These are phyloP conservation scores for Drosophila setosimentum DNA, from an alignment of 2,888 invertebrate species.

Conservation along the genomic window DNA sequence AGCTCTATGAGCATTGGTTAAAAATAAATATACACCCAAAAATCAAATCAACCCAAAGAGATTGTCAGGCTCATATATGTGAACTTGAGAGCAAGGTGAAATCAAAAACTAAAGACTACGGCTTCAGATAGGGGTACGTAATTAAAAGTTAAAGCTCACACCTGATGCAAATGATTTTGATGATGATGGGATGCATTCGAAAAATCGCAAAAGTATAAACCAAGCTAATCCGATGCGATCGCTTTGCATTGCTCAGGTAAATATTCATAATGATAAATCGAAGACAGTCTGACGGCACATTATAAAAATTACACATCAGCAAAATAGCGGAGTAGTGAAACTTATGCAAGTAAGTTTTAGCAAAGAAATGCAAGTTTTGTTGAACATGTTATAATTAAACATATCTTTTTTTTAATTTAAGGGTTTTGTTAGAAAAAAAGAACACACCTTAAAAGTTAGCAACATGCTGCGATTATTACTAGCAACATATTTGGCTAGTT, in stretches of 20 bases:
- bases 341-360: slow-evolving; percentile 53
- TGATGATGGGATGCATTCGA: slow-evolving; percentile 1
- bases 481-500: slow-evolving; percentile 13
- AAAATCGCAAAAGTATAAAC: slow-evolving; percentile 53
- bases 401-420: neutral
- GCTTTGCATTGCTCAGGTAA: slow-evolving; percentile 35
- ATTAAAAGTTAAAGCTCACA: slow-evolving; percentile 10
- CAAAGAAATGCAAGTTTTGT: neutral
- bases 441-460: slow-evolving; percentile 1
- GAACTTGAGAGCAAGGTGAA: slow-evolving; percentile 58
- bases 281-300: slow-evolving; percentile 1
- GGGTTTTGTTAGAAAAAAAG: neutral
- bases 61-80: slow-evolving; percentile 6
- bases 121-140: slow-evolving; percentile 13
- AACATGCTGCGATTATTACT: slow-evolving; percentile 13
- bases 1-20: slow-evolving; percentile 16
- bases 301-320: slow-evolving; percentile 1
- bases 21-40: neutral
- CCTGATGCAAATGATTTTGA: slow-evolving; percentile 3
- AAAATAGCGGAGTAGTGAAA: slow-evolving; percentile 7
- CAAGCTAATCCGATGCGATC: slow-evolving; percentile 11
- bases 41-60: slow-evolving; percentile 15
- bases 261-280: slow-evolving; percentile 13
- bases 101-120: slow-evolving; percentile 32
- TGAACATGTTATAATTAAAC: neutral